Base-by-base conservation (phyloP, 1,140 invertebrate species). In the Steinernema feltiae region DNA sequence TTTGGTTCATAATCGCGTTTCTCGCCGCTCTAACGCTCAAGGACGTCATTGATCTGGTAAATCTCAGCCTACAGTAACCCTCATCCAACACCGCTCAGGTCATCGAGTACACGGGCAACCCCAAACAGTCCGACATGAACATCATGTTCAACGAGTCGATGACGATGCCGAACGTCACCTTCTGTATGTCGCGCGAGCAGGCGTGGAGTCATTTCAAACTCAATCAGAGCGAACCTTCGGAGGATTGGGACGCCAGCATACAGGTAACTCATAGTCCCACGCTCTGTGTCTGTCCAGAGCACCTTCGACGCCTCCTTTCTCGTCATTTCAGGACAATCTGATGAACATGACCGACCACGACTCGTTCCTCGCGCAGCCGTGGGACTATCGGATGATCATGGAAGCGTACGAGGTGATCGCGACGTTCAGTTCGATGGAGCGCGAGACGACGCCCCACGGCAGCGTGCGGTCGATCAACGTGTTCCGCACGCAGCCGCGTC, bases 1-100 rank as follows among this genome's bases (percentile, higher is more conserved):
- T 85, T 73, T 83, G 84, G 75, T 80, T 86, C 48, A 86, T 85
- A 32, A 81, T 85, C 69, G 78, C 78, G 24, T 82, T 85, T 53
- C 35, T 85, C 15, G 84, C 84, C 17, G 79, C 76, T 32, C 73
- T 85, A 30, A 85, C 84, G 1, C 53, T 85, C 17, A 83, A 85
- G 71, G 84, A 85, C 72, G 82, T 85, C 17, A 48, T 81, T 24
- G 76, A 82, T 17, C 74, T 85, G 78, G 83, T 85, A 75, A 79
- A 72, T 78, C 35, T 79, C 76, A 63, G 15, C 12, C 53, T 63
- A 63, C 35, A 41, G 35, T 63, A 63, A n/a, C 53, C 24, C 53
- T 17, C n/a, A n/a, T n/a, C n/a, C 7, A 41, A 41, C 35, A 41
- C 53, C 24, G 7, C 24, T 48, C 74, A 80, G 79, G 48, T 80